Conservation (phyloP, 1,140 invertebrate genomes). For the Riptortus pedestris region DNA sequence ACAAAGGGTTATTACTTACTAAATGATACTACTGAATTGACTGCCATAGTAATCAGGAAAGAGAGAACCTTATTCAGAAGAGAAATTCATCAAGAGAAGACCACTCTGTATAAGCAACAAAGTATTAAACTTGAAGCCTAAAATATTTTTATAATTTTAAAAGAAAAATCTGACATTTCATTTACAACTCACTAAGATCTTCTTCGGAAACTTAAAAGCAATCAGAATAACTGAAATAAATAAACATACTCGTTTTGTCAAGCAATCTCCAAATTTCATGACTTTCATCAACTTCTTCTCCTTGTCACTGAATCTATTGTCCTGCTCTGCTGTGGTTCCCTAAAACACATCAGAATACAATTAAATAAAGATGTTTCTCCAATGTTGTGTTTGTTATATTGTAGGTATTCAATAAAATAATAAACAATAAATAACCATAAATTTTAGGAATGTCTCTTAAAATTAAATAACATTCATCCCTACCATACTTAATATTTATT, state of each 20-base stretch:
- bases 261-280: conserved; percentile 94
- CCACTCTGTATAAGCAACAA: too few relatives aligned
- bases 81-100: too few relatives aligned
- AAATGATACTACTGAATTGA: too few relatives aligned
- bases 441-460: not conserved
- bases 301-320: conserved; percentile 97
- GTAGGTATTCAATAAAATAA: not conserved
- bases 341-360: conserved; percentile 41
- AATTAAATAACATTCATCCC: not conserved
- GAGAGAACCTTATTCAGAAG: too few relatives aligned
- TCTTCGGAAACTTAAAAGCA: too few relatives aligned
- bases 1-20: too few relatives aligned
- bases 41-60: too few relatives aligned
- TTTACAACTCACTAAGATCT: too few relatives aligned
- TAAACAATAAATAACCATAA: not conserved
- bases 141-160: too few relatives aligned
- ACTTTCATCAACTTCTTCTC: conserved; percentile 97
- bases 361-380: conserved; percentile 3
- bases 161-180: too few relatives aligned
- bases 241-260: conserved; percentile 65
- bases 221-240: not conserved
- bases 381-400: not conserved
- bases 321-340: conserved; percentile 97
- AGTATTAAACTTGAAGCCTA: too few relatives aligned
- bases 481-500: not conserved